Evolutionary conservation across 2,797 vertebrate genomes (phyloP).

Genomic region (Knipowitschia caucasica): DNA sequence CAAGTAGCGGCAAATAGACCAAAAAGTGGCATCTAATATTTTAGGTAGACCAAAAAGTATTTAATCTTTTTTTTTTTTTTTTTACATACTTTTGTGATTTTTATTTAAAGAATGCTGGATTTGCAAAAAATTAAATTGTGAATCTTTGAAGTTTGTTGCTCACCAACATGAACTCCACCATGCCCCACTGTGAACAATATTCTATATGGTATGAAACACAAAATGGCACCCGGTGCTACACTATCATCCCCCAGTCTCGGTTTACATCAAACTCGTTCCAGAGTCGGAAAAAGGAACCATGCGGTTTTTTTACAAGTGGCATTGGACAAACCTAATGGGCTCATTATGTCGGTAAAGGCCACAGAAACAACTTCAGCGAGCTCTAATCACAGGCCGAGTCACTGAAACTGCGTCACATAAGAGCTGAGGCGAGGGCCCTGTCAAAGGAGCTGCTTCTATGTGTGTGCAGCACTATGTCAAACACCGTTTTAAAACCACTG

Average conservation of each 20-base stretch:
- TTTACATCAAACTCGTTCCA: slow-evolving; percentile 42
- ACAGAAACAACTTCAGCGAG: slow-evolving; percentile 42
- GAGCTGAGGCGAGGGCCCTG: slow-evolving; percentile 37
- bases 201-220: neutral
- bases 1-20: no score
- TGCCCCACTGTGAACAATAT: no score
- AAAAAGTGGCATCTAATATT: no score
- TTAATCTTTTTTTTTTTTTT: no score
- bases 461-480: slow-evolving; percentile 44
- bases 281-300: slow-evolving; percentile 45
- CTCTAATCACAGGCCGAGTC: slow-evolving; percentile 64
- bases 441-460: slow-evolving; percentile 9
- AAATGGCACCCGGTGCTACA: slow-evolving; percentile 39
- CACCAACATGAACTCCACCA: no score
- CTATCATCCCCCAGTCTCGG: slow-evolving; percentile 13
- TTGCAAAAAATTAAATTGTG: no score
- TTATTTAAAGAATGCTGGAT: no score
- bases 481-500: slow-evolving; percentile 51
- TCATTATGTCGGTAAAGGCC: slow-evolving; percentile 56
- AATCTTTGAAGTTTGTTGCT: no score
- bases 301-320: slow-evolving; percentile 26
- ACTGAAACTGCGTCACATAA: slow-evolving; percentile 54
- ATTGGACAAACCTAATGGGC: slow-evolving; percentile 50
- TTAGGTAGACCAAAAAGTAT: no score
- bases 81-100: no score